These are phyloP conservation scores for Cheilosia soror DNA, from an alignment of 2,888 invertebrate species.

Conservation along the genomic window DNA sequence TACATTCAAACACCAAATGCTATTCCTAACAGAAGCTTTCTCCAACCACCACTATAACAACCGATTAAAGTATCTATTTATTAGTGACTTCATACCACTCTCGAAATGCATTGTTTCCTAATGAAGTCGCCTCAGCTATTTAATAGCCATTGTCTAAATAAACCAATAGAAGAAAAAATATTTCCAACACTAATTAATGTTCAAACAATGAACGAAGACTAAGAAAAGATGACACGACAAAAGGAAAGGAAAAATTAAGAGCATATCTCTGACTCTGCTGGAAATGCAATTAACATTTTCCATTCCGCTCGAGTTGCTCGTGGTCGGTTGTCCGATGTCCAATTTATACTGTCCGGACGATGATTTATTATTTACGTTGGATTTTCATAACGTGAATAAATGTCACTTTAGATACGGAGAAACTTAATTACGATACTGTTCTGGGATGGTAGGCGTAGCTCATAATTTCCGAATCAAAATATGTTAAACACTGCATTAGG, in stretches of 20 bases:
- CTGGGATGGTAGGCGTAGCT: neutral
- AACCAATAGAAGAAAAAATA: neutral
- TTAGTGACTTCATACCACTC: no score
- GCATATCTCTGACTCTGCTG: neutral
- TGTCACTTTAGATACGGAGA: neutral
- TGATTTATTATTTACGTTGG: neutral
- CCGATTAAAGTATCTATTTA: no score
- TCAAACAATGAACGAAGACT: neutral
- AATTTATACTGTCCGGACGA: neutral
- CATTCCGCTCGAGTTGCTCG: neutral
- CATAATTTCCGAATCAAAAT: neutral
- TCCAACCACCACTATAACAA: neutral
- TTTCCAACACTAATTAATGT: constrained; percentile 2
- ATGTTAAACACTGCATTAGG: neutral
- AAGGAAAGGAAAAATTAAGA: neutral
- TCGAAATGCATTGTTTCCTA: no score
- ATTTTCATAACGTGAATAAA: neutral
- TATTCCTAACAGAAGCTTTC: neutral
- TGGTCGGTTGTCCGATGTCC: neutral
- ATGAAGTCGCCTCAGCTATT: neutral
- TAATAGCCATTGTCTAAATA: neutral
- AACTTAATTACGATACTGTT: neutral
- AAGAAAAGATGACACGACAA: neutral
- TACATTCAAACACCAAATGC: neutral
- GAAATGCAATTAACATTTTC: constrained; percentile 1